Evolutionary conservation across 2,888 invertebrate genomes (phyloP).

Genomic region (Hofmannophila pseudospretella): DNA sequence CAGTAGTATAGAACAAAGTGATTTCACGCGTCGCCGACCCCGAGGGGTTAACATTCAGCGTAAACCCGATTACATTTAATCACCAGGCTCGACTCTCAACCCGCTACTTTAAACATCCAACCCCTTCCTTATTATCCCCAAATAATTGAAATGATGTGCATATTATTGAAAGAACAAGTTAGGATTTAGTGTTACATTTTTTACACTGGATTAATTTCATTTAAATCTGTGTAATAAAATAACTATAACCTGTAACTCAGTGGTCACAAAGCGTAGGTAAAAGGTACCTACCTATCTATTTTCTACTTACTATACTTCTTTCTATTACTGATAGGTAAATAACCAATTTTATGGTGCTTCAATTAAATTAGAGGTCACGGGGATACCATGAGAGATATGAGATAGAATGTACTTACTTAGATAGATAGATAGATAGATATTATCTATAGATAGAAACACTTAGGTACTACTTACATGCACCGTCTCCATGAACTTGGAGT

Average conservation of each 20-base stretch:
- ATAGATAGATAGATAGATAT: too few relatives aligned
- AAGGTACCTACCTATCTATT: neutral
- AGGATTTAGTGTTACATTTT: too few relatives aligned
- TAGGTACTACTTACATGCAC: too few relatives aligned
- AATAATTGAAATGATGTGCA: constrained; percentile 57
- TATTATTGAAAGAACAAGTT: constrained; percentile 45
- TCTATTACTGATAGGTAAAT: too few relatives aligned
- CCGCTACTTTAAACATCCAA: constrained; percentile 49
- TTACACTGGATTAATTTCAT: constrained; percentile 30
- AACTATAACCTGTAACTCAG: neutral
- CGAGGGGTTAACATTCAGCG: constrained; percentile 56
- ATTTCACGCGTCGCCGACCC: constrained; percentile 68
- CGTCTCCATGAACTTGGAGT: too few relatives aligned
- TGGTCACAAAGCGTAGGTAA: neutral
- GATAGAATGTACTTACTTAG: too few relatives aligned
- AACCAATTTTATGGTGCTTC: too few relatives aligned
- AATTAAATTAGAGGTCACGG: too few relatives aligned
- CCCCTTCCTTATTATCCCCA: constrained; percentile 60
- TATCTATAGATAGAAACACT: too few relatives aligned
- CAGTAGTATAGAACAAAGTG: constrained; percentile 71
- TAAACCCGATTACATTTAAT: constrained; percentile 63
- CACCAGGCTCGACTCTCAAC: constrained; percentile 41
- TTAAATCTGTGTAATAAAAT: neutral
- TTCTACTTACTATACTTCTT: too few relatives aligned
- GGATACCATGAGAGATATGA: too few relatives aligned